Percentiles rank a stretch among this genome's conserved stretches.
Conservation (phyloP, 2,888 invertebrate species). For the Hydrotaea diabolus region DNA sequence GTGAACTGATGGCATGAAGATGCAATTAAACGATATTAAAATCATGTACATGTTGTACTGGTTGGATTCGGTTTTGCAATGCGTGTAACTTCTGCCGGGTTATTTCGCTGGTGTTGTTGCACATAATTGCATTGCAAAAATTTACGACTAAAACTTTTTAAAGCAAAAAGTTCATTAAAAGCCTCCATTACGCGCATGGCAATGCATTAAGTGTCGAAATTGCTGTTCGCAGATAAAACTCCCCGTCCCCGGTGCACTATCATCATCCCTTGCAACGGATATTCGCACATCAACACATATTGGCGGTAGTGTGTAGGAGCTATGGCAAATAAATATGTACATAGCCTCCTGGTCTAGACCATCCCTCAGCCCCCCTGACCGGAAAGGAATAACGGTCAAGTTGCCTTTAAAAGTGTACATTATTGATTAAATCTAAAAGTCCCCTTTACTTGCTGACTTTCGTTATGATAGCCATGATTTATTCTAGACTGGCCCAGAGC, state of each 20-base stretch:
- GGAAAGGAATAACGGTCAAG: no score
- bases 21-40: conserved; percentile 66
- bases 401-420: background rate
- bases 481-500: no score
- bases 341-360: background rate
- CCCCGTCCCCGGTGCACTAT: background rate
- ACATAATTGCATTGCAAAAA: conserved; percentile 35
- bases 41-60: conserved; percentile 53
- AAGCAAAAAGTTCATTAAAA: conserved; percentile 41
- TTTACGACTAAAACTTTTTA: conserved; percentile 46
- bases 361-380: background rate
- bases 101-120: background rate
- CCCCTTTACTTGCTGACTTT: background rate
- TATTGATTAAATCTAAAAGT: background rate
- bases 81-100: background rate
- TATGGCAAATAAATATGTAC: background rate
- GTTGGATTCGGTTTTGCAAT: conserved; percentile 9
- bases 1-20: background rate
- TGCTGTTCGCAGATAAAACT: background rate
- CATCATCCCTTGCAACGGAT: background rate
- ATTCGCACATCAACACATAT: background rate
- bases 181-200: background rate
- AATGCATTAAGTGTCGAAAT: background rate
- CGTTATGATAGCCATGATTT: no score
- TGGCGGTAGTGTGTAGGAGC: no score